Base-by-base conservation (phyloP, 2,888 invertebrate species). In the Euplexia lucipara region DNA sequence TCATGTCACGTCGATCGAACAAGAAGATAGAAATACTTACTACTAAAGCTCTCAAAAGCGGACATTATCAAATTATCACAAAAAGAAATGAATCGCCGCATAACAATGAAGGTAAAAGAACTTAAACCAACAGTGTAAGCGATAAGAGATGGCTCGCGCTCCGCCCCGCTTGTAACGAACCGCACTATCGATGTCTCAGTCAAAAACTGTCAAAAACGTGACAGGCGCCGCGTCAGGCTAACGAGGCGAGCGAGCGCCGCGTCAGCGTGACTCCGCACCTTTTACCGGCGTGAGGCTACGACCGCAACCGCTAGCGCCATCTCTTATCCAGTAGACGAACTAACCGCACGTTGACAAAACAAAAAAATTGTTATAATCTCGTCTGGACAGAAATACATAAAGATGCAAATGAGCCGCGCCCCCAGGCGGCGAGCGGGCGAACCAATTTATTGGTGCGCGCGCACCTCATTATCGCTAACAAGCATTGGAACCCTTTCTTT, bases 101-200 rank as follows among this genome's bases (percentile, higher is more conserved):
- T 86, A 92, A 94, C 93, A 92, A 93, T 92, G 89, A 88, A 86
- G 90, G 88, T 91, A 92, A 91, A 92, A 88, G 90, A 88, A 89
- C 89, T 91, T 81, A 93, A 92, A 90, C 91, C 88, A 91, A 92
- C 91, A 92, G 86, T 88, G 89, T 88, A 86, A 85, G 88, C 89
- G 92, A 92, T 93, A 93, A 93, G 92, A 83, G 80, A 78, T 67
- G 80, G 81, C 75, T 63, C 72, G 80, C 79, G 88, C 86, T 89
- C 91, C 92, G 93, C 93, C 92, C 90, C 88, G 88, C 83, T 89
- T 88, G 91, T 93, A 94, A 93, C 94, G 92, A 91, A 90, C 90
- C 91, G 90, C 87, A 89, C 88, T 92, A 95, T 95, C 95, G 95
- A 95, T 94, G 95, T 95, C 95, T 94, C 92, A 95, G 95, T 95